phyloP scores from a whole-genome alignment of 2,797 vertebrate species.

The Hippoglossus hippoglossus region DNA sequence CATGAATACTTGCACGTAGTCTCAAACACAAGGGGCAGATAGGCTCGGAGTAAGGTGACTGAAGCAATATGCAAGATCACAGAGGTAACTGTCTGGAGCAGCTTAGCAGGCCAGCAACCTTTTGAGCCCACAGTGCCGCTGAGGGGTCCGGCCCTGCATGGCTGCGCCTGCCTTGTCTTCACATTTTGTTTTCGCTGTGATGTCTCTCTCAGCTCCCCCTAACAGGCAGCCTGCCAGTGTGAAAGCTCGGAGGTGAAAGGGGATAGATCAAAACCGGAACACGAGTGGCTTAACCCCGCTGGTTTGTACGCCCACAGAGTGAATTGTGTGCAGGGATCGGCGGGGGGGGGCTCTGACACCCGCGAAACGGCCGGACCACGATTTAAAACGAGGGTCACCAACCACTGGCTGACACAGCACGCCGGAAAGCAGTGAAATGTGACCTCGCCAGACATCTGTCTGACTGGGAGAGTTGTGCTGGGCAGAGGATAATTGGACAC shows the following conservation, averaged over 20 bases:
- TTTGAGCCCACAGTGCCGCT: conserved; percentile 14
- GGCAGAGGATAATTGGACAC: conserved; percentile 46
- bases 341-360: conserved; percentile 54
- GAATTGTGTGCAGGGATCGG: conserved; percentile 63
- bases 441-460: conserved; percentile 73
- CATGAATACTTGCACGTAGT: conserved; percentile 31
- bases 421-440: conserved; percentile 69
- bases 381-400: conserved; percentile 68
- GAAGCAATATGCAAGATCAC: conserved; percentile 42
- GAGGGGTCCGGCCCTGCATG: conserved; percentile 25
- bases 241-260: conserved; percentile 76
- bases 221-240: conserved; percentile 62
- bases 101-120: conserved; percentile 26
- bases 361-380: conserved; percentile 44
- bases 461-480: conserved; percentile 41
- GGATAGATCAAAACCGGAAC: conserved; percentile 77
- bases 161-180: conserved; percentile 28
- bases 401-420: conserved; percentile 66
- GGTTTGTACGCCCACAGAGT: conserved; percentile 54
- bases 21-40: conserved; percentile 31
- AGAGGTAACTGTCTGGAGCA: conserved; percentile 29
- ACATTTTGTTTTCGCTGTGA: conserved; percentile 49
- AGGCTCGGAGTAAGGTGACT: conserved; percentile 27
- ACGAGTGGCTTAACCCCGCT: conserved; percentile 66
- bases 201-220: conserved; percentile 70